Conservation (phyloP, 2,113 vertebrate species). For the Mormyrus iriodes region DNA sequence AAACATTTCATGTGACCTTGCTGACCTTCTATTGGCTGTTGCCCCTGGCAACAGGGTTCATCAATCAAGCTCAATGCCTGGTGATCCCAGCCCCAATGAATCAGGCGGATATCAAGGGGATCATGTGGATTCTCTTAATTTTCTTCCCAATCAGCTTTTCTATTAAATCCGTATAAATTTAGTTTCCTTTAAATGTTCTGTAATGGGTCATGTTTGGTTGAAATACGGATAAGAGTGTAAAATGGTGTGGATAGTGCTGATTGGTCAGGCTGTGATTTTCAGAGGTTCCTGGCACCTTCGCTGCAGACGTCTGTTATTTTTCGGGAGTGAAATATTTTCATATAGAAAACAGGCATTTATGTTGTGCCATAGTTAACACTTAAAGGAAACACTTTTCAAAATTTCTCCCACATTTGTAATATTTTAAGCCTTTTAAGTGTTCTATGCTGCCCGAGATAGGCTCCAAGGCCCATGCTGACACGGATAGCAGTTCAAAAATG, state of each 20-base stretch:
- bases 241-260: neutral
- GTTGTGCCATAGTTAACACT: neutral
- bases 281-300: neutral
- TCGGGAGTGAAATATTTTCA: neutral
- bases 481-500: neutral
- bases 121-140: neutral
- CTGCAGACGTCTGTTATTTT: neutral
- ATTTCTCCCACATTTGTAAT: neutral
- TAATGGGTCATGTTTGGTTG: neutral
- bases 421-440: neutral
- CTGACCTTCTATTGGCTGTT: slow-evolving; percentile 35
- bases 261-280: neutral
- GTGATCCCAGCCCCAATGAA: slow-evolving; percentile 23
- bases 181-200: neutral
- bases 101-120: neutral
- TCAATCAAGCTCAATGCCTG: slow-evolving; percentile 36
- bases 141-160: neutral
- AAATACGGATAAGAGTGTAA: neutral
- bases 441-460: neutral
- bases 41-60: slow-evolving; percentile 26
- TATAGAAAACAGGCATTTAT: neutral
- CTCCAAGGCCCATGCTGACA: neutral
- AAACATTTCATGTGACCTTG: slow-evolving; percentile 36
- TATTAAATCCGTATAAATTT: neutral
- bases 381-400: neutral